Evolutionary conservation across 1,140 invertebrate species (phyloP), one percentile per base, ranked within the genome.

Genomic region (Augochlora pura): DNA sequence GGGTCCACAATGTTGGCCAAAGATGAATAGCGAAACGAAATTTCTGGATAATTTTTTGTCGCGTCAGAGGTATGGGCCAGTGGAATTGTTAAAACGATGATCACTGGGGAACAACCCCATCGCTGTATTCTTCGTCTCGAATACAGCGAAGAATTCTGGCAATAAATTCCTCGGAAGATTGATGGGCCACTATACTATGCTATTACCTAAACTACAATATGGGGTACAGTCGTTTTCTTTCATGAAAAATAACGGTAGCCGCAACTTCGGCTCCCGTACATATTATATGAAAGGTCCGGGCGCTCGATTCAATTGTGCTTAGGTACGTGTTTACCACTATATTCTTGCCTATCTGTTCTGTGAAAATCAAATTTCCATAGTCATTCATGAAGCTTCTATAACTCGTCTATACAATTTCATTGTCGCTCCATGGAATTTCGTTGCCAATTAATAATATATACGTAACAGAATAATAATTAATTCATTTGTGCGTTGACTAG

Each of bases 111-210:
- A 32, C n/a, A n/a, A n/a, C n/a, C 32, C 18, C 46, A 46, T 62
- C 16, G 32, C 32, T 25, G 42, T 77, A 70, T 77, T 70, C 75
- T 63, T 63, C 23, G 67, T 38, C 14, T 21, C 49, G 59, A 38
- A 77, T 70, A 63, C 57, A 23, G 42, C 32, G 66, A 71, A 49
- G 63, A 77, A 70, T 77, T 71, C 75, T 70, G 67, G 75, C 57
- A 77, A 77, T 77, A 77, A 77, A 77, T 77, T 52, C 38, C 12
- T 8, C 10, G 16, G 59, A 65, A 77, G 75, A 77, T 77, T 63
- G 67, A 77, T 77, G 68, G 46, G 7, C 57, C 75, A 27, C 68
- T 70, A 52, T 63, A 12, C 73, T 32, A 68, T 68, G 64, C 73
- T 63, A 77, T 77, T 77, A 77, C 75, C 59, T 39, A 27, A 63